Percentiles rank a stretch among this genome's conserved stretches.
phyloP scores from a whole-genome alignment of 2,113 vertebrate genomes.

The Periophthalmodon schlosseri region DNA sequence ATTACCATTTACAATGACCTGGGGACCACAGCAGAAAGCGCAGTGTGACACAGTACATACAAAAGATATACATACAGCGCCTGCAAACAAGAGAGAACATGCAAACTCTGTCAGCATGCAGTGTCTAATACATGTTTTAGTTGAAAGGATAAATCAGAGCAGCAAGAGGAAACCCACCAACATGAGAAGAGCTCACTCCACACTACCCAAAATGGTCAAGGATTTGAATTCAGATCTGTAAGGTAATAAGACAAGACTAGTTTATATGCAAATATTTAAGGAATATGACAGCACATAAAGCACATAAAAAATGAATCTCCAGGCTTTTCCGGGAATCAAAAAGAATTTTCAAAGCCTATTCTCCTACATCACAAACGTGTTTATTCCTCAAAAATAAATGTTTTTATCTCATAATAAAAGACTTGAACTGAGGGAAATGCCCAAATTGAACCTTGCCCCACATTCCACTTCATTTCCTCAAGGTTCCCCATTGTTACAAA shows the following conservation, averaged over 20 bases:
- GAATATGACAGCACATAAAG: neutral
- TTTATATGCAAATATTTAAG: neutral
- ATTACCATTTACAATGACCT: no score
- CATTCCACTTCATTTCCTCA: conserved; percentile 16
- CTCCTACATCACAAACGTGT: neutral
- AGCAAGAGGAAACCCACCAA: no score
- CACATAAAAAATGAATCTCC: neutral
- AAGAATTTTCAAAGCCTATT: neutral
- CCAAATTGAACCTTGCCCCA: conserved; percentile 17
- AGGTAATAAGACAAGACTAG: no score
- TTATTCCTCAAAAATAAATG: conserved; percentile 3
- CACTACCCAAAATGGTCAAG: neutral
- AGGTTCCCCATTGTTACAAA: conserved; percentile 1
- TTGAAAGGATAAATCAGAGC: no score
- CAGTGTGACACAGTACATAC: no score
- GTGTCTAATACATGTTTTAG: no score
- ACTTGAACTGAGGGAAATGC: neutral
- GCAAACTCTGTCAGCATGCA: no score
- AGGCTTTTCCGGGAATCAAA: neutral
- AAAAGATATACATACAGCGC: no score
- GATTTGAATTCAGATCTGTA: neutral
- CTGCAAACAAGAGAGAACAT: no score
- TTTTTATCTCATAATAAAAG: conserved; percentile 1
- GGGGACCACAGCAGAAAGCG: no score
- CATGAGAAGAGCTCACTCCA: no score